Evolutionary conservation across 1,140 invertebrate genomes (phyloP), one percentile per base, ranked within the genome.

Genomic region (Camponotus vicinus): DNA sequence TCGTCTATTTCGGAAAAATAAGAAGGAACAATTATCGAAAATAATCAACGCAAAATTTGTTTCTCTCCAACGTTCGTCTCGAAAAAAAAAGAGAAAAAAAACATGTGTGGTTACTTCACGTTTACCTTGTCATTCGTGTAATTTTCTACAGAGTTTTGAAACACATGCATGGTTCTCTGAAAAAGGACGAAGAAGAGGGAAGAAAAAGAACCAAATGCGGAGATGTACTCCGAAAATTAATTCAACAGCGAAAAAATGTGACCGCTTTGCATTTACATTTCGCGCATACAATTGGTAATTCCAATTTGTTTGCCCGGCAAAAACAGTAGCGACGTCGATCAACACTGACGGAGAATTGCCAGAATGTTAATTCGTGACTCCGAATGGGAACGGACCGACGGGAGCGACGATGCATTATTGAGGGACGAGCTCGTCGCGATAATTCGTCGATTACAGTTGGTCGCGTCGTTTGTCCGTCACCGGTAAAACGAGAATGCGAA

Each of bases 241-340:
- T 73, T 82, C 40, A 18, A 27, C 49, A 57, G 49, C 42, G 69
- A 85, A 85, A 77, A 85, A 78, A 64, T 57, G 59, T 27, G 59
- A 52, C 55, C 42, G 34, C 55, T 83, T 73, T 49, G 59, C 66
- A 71, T 82, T 73, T 73, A 59, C 79, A 45, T 83, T 27, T 70
- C 79, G 40, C 27, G 21, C 42, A 52, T 52, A 52, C 49, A 52
- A 52, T 52, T 52, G 32, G 13, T 61, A 61, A 83, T 83, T 59
- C 40, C 79, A 13, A 61, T 27, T 57, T 45, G 79, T 18, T 57
- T 34, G 67, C 8, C 32, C 37, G 52, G 67, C 42, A 57, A 83
- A 82, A 83, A 73, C 37, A 83, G 55, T 66, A 55, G 79, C 67
- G 52, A 75, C 69, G 79, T 75, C 67, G 79, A 83, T 83, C 69